Evolutionary conservation across 2,888 invertebrate genomes (phyloP).

Genomic region (Eupithecia vulgata): DNA sequence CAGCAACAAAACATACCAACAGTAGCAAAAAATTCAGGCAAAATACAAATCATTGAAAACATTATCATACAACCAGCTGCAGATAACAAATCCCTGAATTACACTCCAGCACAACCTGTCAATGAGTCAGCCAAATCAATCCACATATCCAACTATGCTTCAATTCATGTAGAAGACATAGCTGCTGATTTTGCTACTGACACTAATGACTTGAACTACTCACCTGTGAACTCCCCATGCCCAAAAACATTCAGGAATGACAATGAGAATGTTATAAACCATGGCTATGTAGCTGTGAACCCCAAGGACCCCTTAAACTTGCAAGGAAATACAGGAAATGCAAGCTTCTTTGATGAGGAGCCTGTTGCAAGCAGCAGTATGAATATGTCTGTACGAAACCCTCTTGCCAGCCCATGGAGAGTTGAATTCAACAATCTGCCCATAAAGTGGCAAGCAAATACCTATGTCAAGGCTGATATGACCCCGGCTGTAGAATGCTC

Average conservation of each 20-base stretch:
- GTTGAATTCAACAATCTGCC: slow-evolving; percentile 73
- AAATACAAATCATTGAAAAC: slow-evolving; percentile 29
- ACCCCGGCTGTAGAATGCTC: slow-evolving; percentile 79
- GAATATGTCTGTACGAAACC: slow-evolving; percentile 66
- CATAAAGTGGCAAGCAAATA: slow-evolving; percentile 76
- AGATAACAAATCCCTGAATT: slow-evolving; percentile 20
- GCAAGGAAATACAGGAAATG: slow-evolving; percentile 60
- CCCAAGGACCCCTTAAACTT: slow-evolving; percentile 68
- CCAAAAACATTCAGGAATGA: slow-evolving; percentile 40
- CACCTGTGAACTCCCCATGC: slow-evolving; percentile 68
- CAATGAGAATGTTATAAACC: slow-evolving; percentile 28
- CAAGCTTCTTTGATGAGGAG: slow-evolving; percentile 75
- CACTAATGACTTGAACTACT: slow-evolving; percentile 67
- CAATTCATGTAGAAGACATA: slow-evolving; percentile 71
- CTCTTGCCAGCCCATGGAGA: slow-evolving; percentile 77
- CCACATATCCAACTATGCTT: slow-evolving; percentile 55
- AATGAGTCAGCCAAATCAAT: slow-evolving; percentile 39
- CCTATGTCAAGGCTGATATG: slow-evolving; percentile 78
- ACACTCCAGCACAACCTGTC: slow-evolving; percentile 24
- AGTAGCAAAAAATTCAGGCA: slow-evolving; percentile 5
- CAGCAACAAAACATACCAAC: slow-evolving; percentile 14
- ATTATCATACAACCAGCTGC: slow-evolving; percentile 22
- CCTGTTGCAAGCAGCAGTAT: slow-evolving; percentile 79
- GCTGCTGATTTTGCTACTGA: slow-evolving; percentile 65
- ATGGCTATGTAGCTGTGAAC: slow-evolving; percentile 27